These are phyloP conservation scores for Bradypodion ventrale DNA, from an alignment of 2,797 vertebrate genomes.

Conservation along the genomic window DNA sequence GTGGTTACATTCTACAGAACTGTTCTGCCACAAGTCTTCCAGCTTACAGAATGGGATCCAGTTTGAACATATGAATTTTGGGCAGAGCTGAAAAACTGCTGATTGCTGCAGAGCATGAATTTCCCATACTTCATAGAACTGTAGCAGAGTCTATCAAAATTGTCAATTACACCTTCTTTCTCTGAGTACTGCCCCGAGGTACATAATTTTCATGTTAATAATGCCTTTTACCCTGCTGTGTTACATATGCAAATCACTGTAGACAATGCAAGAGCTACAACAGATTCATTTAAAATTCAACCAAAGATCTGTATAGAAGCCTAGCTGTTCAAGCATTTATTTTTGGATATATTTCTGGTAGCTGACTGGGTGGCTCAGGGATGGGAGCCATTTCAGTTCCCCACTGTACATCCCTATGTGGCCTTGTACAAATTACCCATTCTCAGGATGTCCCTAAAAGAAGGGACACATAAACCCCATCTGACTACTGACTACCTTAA, in stretches of 20 bases:
- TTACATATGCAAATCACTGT: neutral
- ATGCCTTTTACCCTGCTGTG: neutral
- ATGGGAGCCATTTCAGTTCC: no score
- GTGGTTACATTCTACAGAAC: neutral
- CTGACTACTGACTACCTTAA: no score
- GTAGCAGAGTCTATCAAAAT: neutral
- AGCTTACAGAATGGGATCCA: neutral
- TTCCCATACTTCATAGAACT: neutral
- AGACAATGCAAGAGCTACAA: neutral
- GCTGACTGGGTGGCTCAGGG: no score
- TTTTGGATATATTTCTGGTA: neutral
- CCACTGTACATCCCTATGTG: no score
- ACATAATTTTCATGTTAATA: conserved; percentile 1
- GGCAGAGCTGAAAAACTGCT: neutral
- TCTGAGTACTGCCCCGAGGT: neutral
- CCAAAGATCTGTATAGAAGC: neutral
- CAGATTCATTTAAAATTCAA: conserved; percentile 1
- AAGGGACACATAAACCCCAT: no score
- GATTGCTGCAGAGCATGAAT: neutral
- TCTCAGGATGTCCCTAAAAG: no score
- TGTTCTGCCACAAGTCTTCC: neutral
- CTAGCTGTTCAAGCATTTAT: conserved; percentile 1
- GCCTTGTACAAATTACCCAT: no score
- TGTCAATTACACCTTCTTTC: conserved; percentile 7
- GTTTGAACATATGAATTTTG: neutral